These are phyloP conservation scores for Erebia epiphron DNA, from an alignment of 2,888 invertebrate species.

Conservation along the genomic window DNA sequence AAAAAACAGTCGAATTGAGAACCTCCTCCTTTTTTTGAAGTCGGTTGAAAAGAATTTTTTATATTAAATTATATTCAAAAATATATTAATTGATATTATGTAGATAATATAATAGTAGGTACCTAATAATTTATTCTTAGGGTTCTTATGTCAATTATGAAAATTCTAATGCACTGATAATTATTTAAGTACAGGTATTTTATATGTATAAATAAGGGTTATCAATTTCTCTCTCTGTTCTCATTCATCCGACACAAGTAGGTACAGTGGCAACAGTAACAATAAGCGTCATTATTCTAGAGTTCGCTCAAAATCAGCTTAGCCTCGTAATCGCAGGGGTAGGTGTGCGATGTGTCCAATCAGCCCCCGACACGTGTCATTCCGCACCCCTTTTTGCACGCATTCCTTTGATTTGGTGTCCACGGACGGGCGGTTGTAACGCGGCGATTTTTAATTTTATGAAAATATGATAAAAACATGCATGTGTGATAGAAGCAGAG, in stretches of 20 bases:
- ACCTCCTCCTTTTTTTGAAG: too few relatives aligned
- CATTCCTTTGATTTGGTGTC: conserved; percentile 65
- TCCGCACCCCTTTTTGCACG: conserved; percentile 74
- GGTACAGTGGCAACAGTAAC: conserved; percentile 38
- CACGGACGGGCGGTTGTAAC: conserved; percentile 51
- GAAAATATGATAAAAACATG: too few relatives aligned
- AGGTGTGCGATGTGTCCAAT: conserved; percentile 66
- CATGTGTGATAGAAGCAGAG: too few relatives aligned
- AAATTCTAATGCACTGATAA: too few relatives aligned
- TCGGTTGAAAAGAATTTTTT: too few relatives aligned
- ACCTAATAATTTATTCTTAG: too few relatives aligned
- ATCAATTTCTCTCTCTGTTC: background rate
- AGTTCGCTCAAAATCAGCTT: conserved; percentile 64
- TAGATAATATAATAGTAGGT: too few relatives aligned
- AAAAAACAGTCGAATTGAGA: too few relatives aligned
- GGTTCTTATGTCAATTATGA: too few relatives aligned
- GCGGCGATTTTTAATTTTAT: conserved; percentile 8
- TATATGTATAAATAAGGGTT: background rate
- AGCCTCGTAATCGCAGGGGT: conserved; percentile 64
- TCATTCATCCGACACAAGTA: conserved; percentile 26
- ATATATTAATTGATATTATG: too few relatives aligned
- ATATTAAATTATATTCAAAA: too few relatives aligned
- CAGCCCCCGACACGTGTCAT: conserved; percentile 75
- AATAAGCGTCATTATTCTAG: conserved; percentile 39
- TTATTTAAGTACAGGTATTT: too few relatives aligned